Evolutionary conservation across 2,888 invertebrate genomes (phyloP).

Genomic region (Drosophila percnosoma): DNA sequence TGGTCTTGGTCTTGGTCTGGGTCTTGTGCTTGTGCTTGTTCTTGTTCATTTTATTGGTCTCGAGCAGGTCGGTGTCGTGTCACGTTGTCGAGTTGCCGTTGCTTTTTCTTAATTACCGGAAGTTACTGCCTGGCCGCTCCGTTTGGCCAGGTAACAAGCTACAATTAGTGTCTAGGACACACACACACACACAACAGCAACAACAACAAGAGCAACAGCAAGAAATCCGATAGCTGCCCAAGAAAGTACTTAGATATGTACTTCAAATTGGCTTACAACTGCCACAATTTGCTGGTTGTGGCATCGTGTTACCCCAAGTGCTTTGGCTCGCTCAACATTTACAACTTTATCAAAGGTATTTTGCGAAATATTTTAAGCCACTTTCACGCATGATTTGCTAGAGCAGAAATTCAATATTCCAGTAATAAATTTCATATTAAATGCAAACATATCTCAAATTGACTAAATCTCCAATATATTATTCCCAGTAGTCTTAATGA

Average conservation of each 20-base stretch:
- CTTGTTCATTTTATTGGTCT: background rate
- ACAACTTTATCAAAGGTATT: conserved; percentile 57
- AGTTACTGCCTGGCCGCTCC: conserved; percentile 41
- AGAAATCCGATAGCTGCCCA: conserved; percentile 41
- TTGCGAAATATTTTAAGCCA: background rate
- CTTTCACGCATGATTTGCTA: background rate
- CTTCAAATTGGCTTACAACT: conserved; percentile 56
- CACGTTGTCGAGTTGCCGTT: conserved; percentile 32
- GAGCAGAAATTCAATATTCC: background rate
- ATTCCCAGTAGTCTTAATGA: background rate
- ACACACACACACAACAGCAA: conserved; percentile 52
- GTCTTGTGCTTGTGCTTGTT: background rate
- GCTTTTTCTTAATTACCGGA: conserved; percentile 72
- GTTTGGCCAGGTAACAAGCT: conserved; percentile 54
- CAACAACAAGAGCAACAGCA: conserved; percentile 25
- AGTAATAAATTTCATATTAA: background rate
- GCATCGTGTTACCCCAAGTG: conserved; percentile 40
- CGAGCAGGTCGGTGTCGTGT: conserved; percentile 30
- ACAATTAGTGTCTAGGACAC: conserved; percentile 71
- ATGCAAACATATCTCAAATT: background rate
- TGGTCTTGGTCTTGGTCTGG: background rate
- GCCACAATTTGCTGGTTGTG: conserved; percentile 27
- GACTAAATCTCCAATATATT: background rate
- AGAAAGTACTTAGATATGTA: conserved; percentile 52
- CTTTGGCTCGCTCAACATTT: conserved; percentile 50